Evolutionary conservation across 2,113 vertebrate species (phyloP).

Genomic region (Hemichromis elongatus): DNA sequence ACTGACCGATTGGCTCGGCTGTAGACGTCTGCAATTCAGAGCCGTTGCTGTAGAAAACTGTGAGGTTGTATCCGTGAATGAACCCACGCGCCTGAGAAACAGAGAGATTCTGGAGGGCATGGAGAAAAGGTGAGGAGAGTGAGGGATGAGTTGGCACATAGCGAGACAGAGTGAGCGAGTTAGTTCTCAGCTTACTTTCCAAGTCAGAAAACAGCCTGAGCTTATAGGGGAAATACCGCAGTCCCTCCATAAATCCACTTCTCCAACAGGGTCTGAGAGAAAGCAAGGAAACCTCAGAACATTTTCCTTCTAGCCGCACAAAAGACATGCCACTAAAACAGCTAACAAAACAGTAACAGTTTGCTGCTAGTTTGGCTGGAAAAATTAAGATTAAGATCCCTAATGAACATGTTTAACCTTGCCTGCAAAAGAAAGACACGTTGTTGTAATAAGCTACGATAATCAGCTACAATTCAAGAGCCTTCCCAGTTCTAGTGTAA

Average conservation of each 20-base stretch:
- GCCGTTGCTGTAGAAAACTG: neutral
- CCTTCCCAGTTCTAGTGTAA: neutral
- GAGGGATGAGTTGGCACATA: neutral
- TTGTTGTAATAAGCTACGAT: neutral
- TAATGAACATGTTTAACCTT: neutral
- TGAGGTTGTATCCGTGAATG: slow-evolving; percentile 54
- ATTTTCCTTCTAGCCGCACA: neutral
- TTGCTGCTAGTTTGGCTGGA: neutral
- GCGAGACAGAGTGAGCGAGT: neutral
- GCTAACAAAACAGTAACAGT: neutral
- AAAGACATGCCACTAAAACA: neutral
- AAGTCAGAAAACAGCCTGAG: slow-evolving; percentile 54
- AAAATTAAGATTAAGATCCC: neutral
- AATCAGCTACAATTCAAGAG: neutral
- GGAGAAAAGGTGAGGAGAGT: neutral
- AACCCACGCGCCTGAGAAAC: slow-evolving; percentile 40
- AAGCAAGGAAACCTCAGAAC: neutral
- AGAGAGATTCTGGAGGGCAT: slow-evolving; percentile 51
- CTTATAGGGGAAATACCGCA: slow-evolving; percentile 28
- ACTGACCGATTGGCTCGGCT: neutral
- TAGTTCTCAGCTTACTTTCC: slow-evolving; percentile 65
- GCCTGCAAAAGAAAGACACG: neutral
- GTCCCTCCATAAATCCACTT: slow-evolving; percentile 68
- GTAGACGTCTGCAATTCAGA: neutral
- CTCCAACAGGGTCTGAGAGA: slow-evolving; percentile 62